Percentiles rank a stretch among this genome's conserved stretches.
These are phyloP conservation scores for Cantharis rustica DNA, from an alignment of 2,888 invertebrate species.

Conservation along the genomic window DNA sequence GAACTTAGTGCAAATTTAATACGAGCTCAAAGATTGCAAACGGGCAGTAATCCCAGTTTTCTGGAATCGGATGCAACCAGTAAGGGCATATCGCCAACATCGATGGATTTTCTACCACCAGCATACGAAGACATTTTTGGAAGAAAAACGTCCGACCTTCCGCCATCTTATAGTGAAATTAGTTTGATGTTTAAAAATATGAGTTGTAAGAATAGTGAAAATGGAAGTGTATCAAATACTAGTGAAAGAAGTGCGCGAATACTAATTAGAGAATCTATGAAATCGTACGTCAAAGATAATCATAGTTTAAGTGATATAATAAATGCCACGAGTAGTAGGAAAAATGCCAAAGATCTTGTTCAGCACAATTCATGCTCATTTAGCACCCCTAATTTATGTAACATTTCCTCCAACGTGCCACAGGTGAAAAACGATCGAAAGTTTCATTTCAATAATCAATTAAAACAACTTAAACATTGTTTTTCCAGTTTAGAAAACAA, in stretches of 20 bases:
- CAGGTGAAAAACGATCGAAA: slow-evolving; percentile 2
- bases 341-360: neutral
- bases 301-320: neutral
- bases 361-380: neutral
- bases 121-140: slow-evolving; percentile 62
- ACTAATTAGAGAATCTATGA: neutral
- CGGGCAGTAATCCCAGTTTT: slow-evolving; percentile 55
- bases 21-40: slow-evolving; percentile 52
- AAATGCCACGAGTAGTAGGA: neutral
- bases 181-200: slow-evolving; percentile 43
- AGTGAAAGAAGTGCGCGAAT: neutral
- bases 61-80: slow-evolving; percentile 61
- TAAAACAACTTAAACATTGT: neutral
- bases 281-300: neutral
- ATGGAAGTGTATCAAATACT: neutral
- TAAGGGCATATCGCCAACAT: slow-evolving; percentile 59
- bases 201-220: slow-evolving; percentile 10
- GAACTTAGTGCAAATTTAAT: slow-evolving; percentile 60
- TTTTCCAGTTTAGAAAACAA: slow-evolving; percentile 15
- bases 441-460: slow-evolving; percentile 2
- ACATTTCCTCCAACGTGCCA: slow-evolving; percentile 12
- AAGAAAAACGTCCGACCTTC: slow-evolving; percentile 46
- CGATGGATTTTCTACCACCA: slow-evolving; percentile 58
- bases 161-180: slow-evolving; percentile 54
- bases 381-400: neutral